Conservation (phyloP, 1,140 invertebrate genomes). For the Leptinotarsa texana region DNA sequence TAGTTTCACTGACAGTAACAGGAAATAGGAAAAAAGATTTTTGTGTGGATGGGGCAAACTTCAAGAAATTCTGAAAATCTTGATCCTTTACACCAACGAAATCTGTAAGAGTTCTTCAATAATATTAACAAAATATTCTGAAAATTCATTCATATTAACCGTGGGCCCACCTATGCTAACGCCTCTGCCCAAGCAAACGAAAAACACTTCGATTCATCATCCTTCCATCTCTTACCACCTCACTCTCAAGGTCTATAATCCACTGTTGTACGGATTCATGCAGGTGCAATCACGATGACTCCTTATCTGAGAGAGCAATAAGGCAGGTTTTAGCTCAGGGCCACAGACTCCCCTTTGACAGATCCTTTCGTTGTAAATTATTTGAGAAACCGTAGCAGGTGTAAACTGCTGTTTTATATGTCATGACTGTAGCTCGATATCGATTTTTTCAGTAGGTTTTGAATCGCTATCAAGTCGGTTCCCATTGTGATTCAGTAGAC, state of each 20-base stretch:
- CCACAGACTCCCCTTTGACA: conserved; percentile 18
- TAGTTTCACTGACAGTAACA: no score
- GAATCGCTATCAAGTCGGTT: no score
- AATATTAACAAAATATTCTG: no score
- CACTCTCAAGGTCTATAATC: background rate
- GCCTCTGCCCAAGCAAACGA: background rate
- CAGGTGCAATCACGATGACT: conserved; percentile 6
- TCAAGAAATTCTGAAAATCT: no score
- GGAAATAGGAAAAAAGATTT: no score
- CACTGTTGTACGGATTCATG: conserved; percentile 11
- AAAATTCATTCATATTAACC: no score
- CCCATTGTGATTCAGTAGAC: no score
- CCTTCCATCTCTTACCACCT: background rate
- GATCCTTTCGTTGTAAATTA: conserved; percentile 22
- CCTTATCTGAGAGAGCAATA: conserved; percentile 5
- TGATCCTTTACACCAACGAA: no score
- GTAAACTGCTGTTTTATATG: conserved; percentile 9
- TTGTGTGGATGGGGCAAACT: no score
- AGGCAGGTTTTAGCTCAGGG: background rate
- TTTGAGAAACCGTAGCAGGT: conserved; percentile 22
- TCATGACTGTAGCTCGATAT: background rate
- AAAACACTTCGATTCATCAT: background rate
- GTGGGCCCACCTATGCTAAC: background rate
- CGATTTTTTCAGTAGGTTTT: background rate
- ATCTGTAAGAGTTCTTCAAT: no score